These are phyloP conservation scores for Tapirus terrestris DNA, from an alignment of 2,113 vertebrate species.

Conservation along the genomic window DNA sequence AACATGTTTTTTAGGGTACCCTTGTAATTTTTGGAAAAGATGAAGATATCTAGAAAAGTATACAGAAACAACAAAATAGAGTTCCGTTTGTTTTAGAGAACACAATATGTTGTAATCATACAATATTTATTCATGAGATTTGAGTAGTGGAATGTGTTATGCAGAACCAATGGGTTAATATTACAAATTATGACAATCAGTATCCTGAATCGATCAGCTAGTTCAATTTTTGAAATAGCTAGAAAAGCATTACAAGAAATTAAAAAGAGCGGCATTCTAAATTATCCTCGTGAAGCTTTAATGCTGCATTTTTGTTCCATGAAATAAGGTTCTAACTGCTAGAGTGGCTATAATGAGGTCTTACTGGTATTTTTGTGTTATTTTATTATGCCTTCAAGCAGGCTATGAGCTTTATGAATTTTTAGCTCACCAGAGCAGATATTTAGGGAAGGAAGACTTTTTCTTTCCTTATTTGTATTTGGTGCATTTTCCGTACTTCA, in stretches of 20 bases:
- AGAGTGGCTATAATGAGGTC: constrained; percentile 68
- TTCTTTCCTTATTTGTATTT: constrained; percentile 40
- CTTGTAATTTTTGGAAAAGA: not conserved
- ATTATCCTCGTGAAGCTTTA: constrained; percentile 76
- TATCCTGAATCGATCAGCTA: constrained; percentile 74
- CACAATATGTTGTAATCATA: not conserved
- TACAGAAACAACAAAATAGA: not conserved
- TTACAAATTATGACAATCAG: constrained; percentile 75
- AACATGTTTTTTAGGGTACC: not conserved
- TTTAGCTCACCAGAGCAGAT: constrained; percentile 58
- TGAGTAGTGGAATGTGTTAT: constrained; percentile 38
- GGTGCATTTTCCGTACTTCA: constrained; percentile 44
- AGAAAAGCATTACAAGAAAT: constrained; percentile 81
- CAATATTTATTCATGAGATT: constrained; percentile 47
- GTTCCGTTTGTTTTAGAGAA: constrained; percentile 11
- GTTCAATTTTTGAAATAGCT: constrained; percentile 81
- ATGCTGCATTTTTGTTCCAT: constrained; percentile 72
- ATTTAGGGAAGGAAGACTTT: constrained; percentile 48
- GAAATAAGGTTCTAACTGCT: constrained; percentile 75
- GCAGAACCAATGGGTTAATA: constrained; percentile 73
- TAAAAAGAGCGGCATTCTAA: constrained; percentile 79
- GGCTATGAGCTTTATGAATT: constrained; percentile 50
- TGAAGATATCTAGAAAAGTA: not conserved
- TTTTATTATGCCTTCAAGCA: constrained; percentile 77
- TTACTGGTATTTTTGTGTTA: constrained; percentile 62